Conservation (phyloP, 2,888 invertebrate species). For the Pyrocoelia pectoralis region DNA sequence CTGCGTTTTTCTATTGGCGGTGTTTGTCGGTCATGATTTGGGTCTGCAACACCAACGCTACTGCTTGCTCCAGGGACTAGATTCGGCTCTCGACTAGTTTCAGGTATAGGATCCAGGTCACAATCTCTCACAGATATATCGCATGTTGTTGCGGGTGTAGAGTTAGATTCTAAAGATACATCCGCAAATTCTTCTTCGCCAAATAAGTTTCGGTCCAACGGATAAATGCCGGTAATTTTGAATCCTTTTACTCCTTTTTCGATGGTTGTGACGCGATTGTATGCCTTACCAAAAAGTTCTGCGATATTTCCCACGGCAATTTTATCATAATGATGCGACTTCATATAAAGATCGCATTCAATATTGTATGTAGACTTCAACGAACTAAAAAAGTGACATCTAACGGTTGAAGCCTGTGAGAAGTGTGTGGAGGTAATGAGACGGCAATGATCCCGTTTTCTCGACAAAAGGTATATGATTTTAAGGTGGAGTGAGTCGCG, state of each 20-base stretch:
- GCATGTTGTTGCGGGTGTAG: background rate
- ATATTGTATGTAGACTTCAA: background rate
- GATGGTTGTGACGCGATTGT: background rate
- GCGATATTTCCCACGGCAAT: background rate
- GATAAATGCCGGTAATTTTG: background rate
- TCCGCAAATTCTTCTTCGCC: slow-evolving; percentile 5
- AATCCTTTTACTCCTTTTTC: slow-evolving; percentile 5
- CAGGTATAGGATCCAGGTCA: background rate
- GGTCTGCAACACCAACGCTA: slow-evolving; percentile 4
- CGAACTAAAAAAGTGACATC: slow-evolving; percentile 2
- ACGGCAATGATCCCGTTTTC: background rate
- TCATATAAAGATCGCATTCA: background rate
- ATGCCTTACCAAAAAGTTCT: background rate
- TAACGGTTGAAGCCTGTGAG: background rate
- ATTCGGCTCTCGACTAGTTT: slow-evolving; percentile 6
- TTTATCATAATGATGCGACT: background rate
- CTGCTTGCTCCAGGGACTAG: slow-evolving; percentile 7
- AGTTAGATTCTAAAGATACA: background rate
- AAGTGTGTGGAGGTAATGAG: slow-evolving; percentile 1
- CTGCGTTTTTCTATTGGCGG: slow-evolving; percentile 8
- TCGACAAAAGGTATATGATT: background rate
- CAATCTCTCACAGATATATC: no score
- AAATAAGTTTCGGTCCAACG: background rate
- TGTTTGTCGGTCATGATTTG: slow-evolving; percentile 5
- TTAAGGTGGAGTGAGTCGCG: background rate